Evolutionary conservation across 2,888 invertebrate species (phyloP).

Genomic region (Perithous albicinctus): DNA sequence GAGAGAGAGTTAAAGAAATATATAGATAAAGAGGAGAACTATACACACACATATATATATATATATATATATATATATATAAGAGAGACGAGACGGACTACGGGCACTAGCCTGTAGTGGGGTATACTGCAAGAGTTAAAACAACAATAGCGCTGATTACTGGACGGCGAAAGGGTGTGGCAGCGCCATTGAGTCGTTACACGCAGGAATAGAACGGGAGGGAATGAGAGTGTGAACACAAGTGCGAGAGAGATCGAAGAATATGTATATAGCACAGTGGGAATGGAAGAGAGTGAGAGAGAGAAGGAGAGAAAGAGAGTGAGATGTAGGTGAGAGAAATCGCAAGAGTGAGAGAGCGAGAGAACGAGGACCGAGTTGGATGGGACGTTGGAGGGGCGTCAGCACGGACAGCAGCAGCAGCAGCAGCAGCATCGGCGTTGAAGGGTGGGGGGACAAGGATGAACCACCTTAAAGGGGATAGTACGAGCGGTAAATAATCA

Average conservation of each 20-base stretch:
- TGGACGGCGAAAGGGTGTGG: slow-evolving; percentile 84
- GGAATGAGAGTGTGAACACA: slow-evolving; percentile 50
- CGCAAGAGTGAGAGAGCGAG: slow-evolving; percentile 38
- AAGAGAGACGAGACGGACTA: slow-evolving; percentile 47
- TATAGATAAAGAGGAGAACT: slow-evolving; percentile 15
- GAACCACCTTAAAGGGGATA: slow-evolving; percentile 84
- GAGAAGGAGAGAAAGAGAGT: neutral
- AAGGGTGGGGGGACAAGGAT: slow-evolving; percentile 78
- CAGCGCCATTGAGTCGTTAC: slow-evolving; percentile 84
- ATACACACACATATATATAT: too few relatives aligned
- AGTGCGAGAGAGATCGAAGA: slow-evolving; percentile 50
- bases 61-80: too few relatives aligned
- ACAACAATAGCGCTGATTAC: slow-evolving; percentile 84
- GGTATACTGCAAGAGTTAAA: slow-evolving; percentile 76
- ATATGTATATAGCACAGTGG: slow-evolving; percentile 40
- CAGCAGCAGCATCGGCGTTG: slow-evolving; percentile 43
- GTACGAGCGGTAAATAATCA: slow-evolving; percentile 82
- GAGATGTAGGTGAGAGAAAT: slow-evolving; percentile 58
- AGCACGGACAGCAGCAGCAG: slow-evolving; percentile 34
- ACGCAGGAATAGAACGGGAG: slow-evolving; percentile 81
- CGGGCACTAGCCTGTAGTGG: slow-evolving; percentile 36
- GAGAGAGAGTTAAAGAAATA: slow-evolving; percentile 20
- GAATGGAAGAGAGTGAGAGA: slow-evolving; percentile 50
- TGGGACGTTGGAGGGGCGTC: slow-evolving; percentile 63
- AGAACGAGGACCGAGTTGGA: slow-evolving; percentile 43